These are phyloP conservation scores for Diachasmimorpha longicaudata DNA, from an alignment of 1,140 invertebrate genomes.

Conservation along the genomic window DNA sequence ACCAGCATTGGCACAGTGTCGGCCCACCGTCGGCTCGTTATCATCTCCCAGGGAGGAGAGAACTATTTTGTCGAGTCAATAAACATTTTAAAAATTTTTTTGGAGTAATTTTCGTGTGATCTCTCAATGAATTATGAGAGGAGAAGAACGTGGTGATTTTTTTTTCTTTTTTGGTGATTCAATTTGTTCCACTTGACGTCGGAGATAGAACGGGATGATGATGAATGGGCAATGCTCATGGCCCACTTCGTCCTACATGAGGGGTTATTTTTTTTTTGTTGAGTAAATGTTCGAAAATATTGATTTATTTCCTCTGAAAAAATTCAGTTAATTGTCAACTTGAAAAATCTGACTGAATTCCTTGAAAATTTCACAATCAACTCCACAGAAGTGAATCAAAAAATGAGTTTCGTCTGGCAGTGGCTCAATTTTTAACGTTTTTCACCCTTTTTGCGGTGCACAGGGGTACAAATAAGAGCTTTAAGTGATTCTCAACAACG, in stretches of 20 bases:
- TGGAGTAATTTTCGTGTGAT: neutral
- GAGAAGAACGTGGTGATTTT: neutral
- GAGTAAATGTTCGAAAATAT: neutral
- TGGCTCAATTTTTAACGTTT: too few species aligned
- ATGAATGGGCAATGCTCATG: neutral
- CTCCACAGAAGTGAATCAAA: too few species aligned
- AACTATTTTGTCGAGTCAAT: too few species aligned
- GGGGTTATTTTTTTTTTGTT: neutral
- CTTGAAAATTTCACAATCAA: too few species aligned
- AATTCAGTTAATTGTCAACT: too few species aligned
- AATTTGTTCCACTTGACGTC: neutral
- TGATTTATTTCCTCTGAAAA: neutral
- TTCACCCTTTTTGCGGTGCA: neutral
- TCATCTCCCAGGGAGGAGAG: too few species aligned
- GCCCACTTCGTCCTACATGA: neutral
- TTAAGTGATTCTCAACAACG: conserved; percentile 17
- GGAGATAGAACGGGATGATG: neutral
- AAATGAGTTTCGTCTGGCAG: neutral
- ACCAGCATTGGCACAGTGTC: too few species aligned
- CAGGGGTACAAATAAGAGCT: neutral
- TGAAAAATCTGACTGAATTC: too few species aligned
- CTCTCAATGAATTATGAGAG: neutral
- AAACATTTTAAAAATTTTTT: neutral
- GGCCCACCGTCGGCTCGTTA: too few species aligned
- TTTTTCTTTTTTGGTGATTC: neutral